Base-by-base conservation (phyloP, 2,113 vertebrate species). In the Piliocolobus tephrosceles region DNA sequence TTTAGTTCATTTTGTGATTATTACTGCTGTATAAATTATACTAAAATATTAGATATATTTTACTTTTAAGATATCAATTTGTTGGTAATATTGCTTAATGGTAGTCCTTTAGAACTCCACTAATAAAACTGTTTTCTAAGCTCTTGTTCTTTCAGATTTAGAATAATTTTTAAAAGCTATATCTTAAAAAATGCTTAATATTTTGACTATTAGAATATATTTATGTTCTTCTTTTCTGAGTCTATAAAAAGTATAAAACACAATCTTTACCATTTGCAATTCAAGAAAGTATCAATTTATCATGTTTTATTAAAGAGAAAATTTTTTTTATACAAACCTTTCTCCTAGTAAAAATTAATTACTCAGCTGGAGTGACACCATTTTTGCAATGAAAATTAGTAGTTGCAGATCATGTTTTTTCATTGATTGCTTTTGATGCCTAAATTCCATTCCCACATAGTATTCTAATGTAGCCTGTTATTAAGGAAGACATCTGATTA, bases 401-500 rank as follows among this genome's bases (percentile, higher is more conserved):
- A 75, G 68, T 20, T 95, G 40, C 32, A 82, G 57, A 79, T 75
- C 27, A 8, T 55, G 10, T 50, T 97, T 3, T 90, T 79, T 70
- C 55, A 79, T n/a, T 81, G 47, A 81, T 79, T 96, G 52, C 30
- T 86, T 98, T 91, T 90, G 57, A 76, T 95, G 66, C 17, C 64
- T 78, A 95, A 94, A 91, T 30, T 92, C 32, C 3, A 20, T 97
- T 97, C 35, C 92, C 66, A 80, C 1, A 9, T 90, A 50, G 93
- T 84, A 70, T 94, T 80, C 22, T 94, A 93, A 96, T 93, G 82
- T 87, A 96, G 81, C 76, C n/a, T 96, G 35, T 88, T 97, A 98
- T 97, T 97, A 92, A 98, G 97, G 89, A 98, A 93, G 40, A 88
- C 95, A 82, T 94, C 38, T 97, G 93, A 97, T 91, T 97, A 95